Percentiles rank a stretch among this genome's conserved stretches.
These are phyloP conservation scores for Dexiosoma caninum DNA, from an alignment of 2,888 invertebrate genomes.

Conservation along the genomic window DNA sequence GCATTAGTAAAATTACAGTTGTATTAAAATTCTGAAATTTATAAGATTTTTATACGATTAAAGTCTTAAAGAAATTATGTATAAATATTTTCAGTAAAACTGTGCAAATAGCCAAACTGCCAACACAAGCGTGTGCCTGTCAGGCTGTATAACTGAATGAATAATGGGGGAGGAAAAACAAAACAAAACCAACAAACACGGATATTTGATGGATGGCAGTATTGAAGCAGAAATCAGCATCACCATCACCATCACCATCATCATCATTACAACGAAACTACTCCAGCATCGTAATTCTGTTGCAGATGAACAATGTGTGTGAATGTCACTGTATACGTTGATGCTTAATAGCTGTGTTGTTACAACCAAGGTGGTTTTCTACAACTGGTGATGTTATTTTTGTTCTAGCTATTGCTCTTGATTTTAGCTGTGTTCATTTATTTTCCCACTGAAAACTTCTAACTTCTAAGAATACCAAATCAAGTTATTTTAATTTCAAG, in stretches of 20 bases:
- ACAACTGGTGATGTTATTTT: slow-evolving; percentile 23
- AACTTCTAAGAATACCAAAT: no score
- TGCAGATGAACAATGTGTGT: slow-evolving; percentile 13
- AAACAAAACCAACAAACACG: slow-evolving; percentile 30
- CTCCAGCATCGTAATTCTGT: slow-evolving; percentile 31
- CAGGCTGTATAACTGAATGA: slow-evolving; percentile 7
- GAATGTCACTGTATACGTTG: slow-evolving; percentile 19
- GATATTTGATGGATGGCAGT: slow-evolving; percentile 60
- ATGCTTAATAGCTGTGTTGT: slow-evolving; percentile 62
- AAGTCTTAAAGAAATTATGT: background rate
- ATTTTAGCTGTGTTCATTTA: no score
- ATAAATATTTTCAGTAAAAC: background rate
- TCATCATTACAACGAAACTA: slow-evolving; percentile 30
- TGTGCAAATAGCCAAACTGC: background rate
- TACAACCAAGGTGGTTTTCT: slow-evolving; percentile 51
- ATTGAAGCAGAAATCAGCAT: slow-evolving; percentile 65
- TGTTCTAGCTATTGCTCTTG: background rate
- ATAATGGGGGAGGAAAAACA: background rate
- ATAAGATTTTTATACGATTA: background rate
- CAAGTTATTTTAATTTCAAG: no score
- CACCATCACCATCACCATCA: no score
- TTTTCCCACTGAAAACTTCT: no score
- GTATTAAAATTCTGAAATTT: background rate
- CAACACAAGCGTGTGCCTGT: background rate
- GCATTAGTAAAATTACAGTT: no score